Base-by-base conservation (phyloP, 2,888 invertebrate genomes). In the Apotomis turbidana region DNA sequence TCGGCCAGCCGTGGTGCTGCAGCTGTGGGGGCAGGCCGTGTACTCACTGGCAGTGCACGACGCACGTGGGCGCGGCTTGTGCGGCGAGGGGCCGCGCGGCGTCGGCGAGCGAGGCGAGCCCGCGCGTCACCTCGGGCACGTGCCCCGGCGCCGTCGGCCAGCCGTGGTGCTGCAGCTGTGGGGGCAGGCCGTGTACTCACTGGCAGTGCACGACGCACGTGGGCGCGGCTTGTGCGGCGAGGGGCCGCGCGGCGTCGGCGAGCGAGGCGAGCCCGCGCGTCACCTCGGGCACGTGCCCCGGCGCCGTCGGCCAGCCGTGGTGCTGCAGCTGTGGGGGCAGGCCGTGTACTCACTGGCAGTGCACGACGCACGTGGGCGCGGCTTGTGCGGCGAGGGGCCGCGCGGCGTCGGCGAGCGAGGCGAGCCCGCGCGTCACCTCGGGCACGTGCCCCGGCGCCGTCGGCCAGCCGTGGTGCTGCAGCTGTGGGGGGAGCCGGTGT, bases 381-480 rank as follows among this genome's bases (percentile, higher is more conserved):
- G 85, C 27, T 87, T 83, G 79, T 10, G 3, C 8, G 46, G 46
- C 73, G 78, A 79, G 62, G 15, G 15, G 15, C 15, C 78, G 77
- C 80, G 90, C 82, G 87, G 90, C 88, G 95, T 96, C 95, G 87
- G 62, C 72, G 51, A 69, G 64, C 55, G 15, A 15, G 44, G 64
- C 64, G 27, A 66, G 64, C 5, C 64, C 64, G 55, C 64, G 55
- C 9, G 66, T 66, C n/a, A 66, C 66, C 38, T 58, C 97, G 76
- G 97, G 97, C 87, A 98, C 97, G 94, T 97, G 97, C 59, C 97
- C 97, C 80, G 97, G 96, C 75, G 97, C 97, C 71, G 97, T 97
- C 57, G 97, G 97, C 98, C 98, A 98, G 70, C 97, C 98, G 85
- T 97, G 97, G 91, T 98, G 98, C 90, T 98, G 98, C 86, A 97